Evolutionary conservation across 2,888 invertebrate species (phyloP).

Genomic region (Zonitis immaculata): DNA sequence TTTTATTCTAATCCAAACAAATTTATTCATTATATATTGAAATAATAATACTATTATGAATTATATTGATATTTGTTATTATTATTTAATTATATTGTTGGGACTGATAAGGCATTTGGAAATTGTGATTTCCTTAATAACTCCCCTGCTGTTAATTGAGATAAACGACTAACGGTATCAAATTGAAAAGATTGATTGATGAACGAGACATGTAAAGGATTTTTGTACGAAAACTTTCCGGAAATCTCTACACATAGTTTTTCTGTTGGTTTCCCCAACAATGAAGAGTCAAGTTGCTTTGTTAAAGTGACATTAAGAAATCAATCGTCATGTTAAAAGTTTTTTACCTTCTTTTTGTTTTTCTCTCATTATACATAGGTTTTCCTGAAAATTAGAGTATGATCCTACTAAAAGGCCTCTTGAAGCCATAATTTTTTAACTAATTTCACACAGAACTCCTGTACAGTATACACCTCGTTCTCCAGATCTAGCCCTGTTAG

Average conservation of each 20-base stretch:
- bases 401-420: too few relatives aligned
- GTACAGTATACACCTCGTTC: too few relatives aligned
- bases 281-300: not conserved
- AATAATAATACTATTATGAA: too few relatives aligned
- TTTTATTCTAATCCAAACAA: not conserved
- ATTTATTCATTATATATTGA: not conserved
- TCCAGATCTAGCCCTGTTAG: too few relatives aligned
- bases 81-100: too few relatives aligned
- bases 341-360: too few relatives aligned
- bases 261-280: not conserved
- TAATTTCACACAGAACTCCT: too few relatives aligned
- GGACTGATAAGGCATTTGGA: too few relatives aligned
- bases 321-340: not conserved
- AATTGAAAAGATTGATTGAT: conserved; percentile 23
- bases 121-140: not conserved
- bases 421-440: too few relatives aligned
- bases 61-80: too few relatives aligned
- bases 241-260: not conserved
- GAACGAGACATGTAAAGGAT: conserved; percentile 13
- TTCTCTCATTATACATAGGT: too few relatives aligned
- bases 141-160: conserved; percentile 19
- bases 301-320: not conserved
- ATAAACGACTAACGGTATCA: conserved; percentile 24
- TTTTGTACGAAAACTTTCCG: not conserved
- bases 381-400: too few relatives aligned